Conservation (phyloP, 2,888 invertebrate species). For the Formica aserva region DNA sequence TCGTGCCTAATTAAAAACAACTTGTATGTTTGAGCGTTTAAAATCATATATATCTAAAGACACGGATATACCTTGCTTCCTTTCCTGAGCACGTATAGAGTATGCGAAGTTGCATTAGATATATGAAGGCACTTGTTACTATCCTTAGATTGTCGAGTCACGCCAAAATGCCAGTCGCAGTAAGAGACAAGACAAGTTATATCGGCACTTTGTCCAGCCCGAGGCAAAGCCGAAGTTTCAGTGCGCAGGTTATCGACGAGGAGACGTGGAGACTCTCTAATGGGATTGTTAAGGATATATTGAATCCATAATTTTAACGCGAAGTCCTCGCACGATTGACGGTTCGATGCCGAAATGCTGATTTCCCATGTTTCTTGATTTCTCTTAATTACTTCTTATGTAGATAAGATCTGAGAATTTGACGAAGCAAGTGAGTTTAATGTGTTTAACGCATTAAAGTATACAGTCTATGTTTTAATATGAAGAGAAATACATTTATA, state of each 20-base stretch:
- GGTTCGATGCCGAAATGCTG: constrained; percentile 24
- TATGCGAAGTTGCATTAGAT: constrained; percentile 25
- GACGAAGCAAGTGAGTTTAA: neutral
- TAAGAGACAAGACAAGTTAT: constrained; percentile 52
- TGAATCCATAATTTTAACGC: constrained; percentile 44
- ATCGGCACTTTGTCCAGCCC: constrained; percentile 75
- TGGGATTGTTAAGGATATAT: constrained; percentile 59
- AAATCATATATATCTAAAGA: neutral
- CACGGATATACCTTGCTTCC: neutral
- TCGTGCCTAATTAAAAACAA: neutral
- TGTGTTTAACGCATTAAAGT: neutral
- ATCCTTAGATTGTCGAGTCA: constrained; percentile 57
- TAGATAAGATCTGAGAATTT: neutral
- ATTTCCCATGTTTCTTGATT: neutral
- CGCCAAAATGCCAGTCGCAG: constrained; percentile 60
- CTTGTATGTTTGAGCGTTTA: neutral
- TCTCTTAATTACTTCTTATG: constrained; percentile 8
- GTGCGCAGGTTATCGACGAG: constrained; percentile 38
- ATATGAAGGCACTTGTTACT: constrained; percentile 61
- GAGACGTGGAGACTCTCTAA: constrained; percentile 52
- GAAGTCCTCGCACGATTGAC: constrained; percentile 34
- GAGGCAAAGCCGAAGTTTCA: constrained; percentile 71
- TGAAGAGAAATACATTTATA: neutral
- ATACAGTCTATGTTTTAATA: too few species aligned
- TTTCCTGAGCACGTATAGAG: neutral